Base-by-base conservation (phyloP, 2,797 vertebrate species). In the Tragelaphus eurycerus region DNA sequence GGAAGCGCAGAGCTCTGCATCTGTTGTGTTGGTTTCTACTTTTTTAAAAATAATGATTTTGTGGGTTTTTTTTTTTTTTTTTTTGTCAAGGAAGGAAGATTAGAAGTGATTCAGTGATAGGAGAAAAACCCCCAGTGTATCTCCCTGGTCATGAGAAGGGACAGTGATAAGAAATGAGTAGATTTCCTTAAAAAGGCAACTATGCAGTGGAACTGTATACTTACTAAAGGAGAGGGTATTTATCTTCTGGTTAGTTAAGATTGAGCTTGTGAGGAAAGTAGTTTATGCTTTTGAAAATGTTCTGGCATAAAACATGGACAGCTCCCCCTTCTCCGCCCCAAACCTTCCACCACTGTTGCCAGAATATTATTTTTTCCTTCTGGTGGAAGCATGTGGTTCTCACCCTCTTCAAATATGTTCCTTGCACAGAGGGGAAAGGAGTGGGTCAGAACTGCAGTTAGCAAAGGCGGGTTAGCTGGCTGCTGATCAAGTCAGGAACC, bases 361-460 rank as follows among this genome's bases (percentile, higher is more conserved):
- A 89, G 88, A 81, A 76, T 83, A 55, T 93, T 89, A 59, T 71
- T 84, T 90, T 93, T 86, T 86, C 85, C 92, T 90, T 90, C 87
- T 95, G 74, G 76, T 90, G 23, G 85, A 71, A 97, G 82, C 91
- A 94, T 96, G 92, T 93, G 93, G 94, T 64, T 89, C 29, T 96
- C 96, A 82, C 74, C 94, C 94, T 97, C 95, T 92, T 91, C 90
- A 96, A 94, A 90, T 87, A 96, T 96, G 96, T 95, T 84, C 97
- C 67, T 92, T 92, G 86, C n/a, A 79, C 67, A 88, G 93, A 83
- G 57, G 88, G 90, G 38, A 95, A 88, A 89, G 91, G 95, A 97
- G 38, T 57, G 48, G 91, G 95, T 97, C 93, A 96, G 96, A 93
- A 95, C 15, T 94, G 79, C 57, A 91, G 83, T 95, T 89, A 96